Conservation (phyloP, 2,888 invertebrate species). For the Hyalella azteca region DNA sequence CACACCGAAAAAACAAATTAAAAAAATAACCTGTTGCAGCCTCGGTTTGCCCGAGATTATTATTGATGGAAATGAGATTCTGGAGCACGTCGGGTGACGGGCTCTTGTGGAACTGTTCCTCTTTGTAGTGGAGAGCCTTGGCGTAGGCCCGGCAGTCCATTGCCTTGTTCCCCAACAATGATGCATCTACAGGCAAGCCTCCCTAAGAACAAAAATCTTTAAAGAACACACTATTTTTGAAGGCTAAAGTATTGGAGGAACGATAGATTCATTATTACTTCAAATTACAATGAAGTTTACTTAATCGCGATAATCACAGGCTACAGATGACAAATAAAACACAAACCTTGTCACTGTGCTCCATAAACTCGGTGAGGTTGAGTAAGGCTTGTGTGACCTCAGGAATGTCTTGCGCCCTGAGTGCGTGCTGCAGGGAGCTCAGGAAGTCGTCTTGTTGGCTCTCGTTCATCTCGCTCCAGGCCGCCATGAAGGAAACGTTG, state of each 20-base stretch:
- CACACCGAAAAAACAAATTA: no score
- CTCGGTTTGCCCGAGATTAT: slow-evolving; percentile 97
- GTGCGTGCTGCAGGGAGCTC: slow-evolving; percentile 83
- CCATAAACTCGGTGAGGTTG: slow-evolving; percentile 99
- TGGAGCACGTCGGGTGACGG: slow-evolving; percentile 88
- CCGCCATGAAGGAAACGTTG: slow-evolving; percentile 98
- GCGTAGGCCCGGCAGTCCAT: slow-evolving; percentile 89
- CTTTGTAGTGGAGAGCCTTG: slow-evolving; percentile 80
- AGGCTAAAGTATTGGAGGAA: neutral
- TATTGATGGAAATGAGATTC: slow-evolving; percentile 93
- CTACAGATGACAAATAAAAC: neutral
- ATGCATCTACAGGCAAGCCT: slow-evolving; percentile 83
- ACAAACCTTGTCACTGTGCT: slow-evolving; percentile 86
- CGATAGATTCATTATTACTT: neutral
- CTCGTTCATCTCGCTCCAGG: slow-evolving; percentile 93
- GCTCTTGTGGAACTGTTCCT: slow-evolving; percentile 88
- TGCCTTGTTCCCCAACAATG: slow-evolving; percentile 87
- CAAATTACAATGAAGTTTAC: neutral
- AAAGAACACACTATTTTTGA: neutral
- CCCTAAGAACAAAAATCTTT: slow-evolving; percentile 40
- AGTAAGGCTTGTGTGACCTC: slow-evolving; percentile 95
- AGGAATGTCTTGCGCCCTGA: slow-evolving; percentile 90
- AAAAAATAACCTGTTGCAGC: slow-evolving; percentile 71
- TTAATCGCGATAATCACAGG: neutral
- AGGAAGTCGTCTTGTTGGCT: slow-evolving; percentile 83